Percentiles rank a stretch among this genome's conserved stretches.
Evolutionary conservation across 2,113 vertebrate species (phyloP).

Genomic region (Solea solea): DNA sequence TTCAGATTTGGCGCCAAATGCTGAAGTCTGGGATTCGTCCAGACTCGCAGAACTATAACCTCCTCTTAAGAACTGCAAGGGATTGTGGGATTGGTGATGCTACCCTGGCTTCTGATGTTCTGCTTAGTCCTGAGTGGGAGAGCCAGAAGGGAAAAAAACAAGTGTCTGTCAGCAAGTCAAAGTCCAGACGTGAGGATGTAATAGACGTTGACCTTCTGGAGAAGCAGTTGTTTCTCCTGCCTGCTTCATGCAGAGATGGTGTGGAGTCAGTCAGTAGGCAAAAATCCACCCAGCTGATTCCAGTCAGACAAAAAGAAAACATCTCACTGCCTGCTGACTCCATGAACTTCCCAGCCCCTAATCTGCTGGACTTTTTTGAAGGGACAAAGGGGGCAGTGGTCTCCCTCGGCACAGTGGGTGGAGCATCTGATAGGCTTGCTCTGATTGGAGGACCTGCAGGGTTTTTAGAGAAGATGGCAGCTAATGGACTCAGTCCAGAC

Average conservation of each 20-base stretch:
- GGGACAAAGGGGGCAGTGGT: slow-evolving; percentile 60
- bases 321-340: not conserved
- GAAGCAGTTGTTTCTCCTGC: slow-evolving; percentile 78
- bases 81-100: slow-evolving; percentile 89
- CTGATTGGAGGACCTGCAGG: slow-evolving; percentile 89
- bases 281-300: slow-evolving; percentile 28
- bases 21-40: slow-evolving; percentile 84
- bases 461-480: slow-evolving; percentile 88
- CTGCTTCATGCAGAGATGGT: slow-evolving; percentile 3
- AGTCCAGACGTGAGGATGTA: not conserved
- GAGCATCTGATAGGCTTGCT: slow-evolving; percentile 80
- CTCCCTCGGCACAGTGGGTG: slow-evolving; percentile 81
- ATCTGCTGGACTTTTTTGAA: slow-evolving; percentile 82
- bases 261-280: not conserved
- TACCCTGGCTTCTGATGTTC: slow-evolving; percentile 74
- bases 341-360: slow-evolving; percentile 66
- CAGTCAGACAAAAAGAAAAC: slow-evolving; percentile 20
- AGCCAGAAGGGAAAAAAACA: not conserved
- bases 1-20: slow-evolving; percentile 95
- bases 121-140: slow-evolving; percentile 69
- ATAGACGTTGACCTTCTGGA: slow-evolving; percentile 82
- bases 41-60: slow-evolving; percentile 84
- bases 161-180: slow-evolving; percentile 22
- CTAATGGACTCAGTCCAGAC: slow-evolving; percentile 78
- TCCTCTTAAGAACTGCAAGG: slow-evolving; percentile 87